Evolutionary conservation across 2,888 invertebrate species (phyloP), one percentile per base, ranked within the genome.

Genomic region (Linnaemya tessellans): DNA sequence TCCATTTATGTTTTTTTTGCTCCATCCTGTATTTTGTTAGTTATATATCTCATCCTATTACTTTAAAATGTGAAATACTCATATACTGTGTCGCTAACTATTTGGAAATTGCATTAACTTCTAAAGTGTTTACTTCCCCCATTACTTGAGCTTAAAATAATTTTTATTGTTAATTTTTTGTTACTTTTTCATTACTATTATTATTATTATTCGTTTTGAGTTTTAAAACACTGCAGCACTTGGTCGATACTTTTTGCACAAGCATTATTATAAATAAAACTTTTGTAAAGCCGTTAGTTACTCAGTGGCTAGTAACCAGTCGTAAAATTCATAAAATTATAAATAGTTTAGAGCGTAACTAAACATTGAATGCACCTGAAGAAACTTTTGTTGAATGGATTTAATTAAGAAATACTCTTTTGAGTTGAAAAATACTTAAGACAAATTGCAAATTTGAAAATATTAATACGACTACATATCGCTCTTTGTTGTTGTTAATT

Each of bases 181-280:
- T 30, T 30, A 5, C 3, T 58, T 64, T 38, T 67, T 30, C 38
- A 20, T 64, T 64, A 43, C 70, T 60, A 38, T 38, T 68, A 15
- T 43, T 64, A 46, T 71, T 70, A 49, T 73, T 67, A 58, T 56
- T 65, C 43, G 35, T 60, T 68, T 49, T 15, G 38, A 20, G n/a
- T 56, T 51, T 58, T 3, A 58, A 54, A 70, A 75, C 30, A 77
- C 77, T 71, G 58, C 56, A 75, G 77, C 70, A 58, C 62, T 71
- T 75, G 81, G 70, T 77, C 70, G 38, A 82, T 82, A 56, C 75
- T 71, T 71, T 54, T 71, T 70, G 15, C 38, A 74, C 25, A 56
- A 73, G 38, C 51, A 73, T 80, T 74, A 67, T 80, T 80, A 80
- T 80, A 74, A 74, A 74, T 74, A 67, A 51, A 67, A 51, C 68